These are phyloP conservation scores for Scalopus aquaticus DNA, from an alignment of 2,113 vertebrate species.

Conservation along the genomic window DNA sequence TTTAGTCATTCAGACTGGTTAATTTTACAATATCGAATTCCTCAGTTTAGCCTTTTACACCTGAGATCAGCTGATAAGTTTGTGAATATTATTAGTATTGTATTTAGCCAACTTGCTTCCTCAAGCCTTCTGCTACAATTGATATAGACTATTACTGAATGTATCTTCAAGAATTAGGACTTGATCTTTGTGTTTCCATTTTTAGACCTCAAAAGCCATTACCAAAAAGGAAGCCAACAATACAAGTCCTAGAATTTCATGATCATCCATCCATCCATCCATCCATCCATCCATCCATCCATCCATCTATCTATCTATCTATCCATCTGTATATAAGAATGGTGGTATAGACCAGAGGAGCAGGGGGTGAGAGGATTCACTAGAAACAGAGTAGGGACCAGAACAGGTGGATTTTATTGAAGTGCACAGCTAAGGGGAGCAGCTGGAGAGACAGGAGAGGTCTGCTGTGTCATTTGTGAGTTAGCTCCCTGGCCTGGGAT, in stretches of 20 bases:
- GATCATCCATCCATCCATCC: not conserved
- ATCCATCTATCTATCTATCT: no score
- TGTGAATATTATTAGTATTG: not conserved
- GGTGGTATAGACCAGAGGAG: no score
- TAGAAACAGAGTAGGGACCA: no score
- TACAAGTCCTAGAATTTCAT: not conserved
- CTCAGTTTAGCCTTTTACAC: not conserved
- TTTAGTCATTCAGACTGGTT: not conserved
- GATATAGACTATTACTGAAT: not conserved
- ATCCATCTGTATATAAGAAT: no score
- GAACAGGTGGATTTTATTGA: not conserved
- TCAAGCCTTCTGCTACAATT: not conserved
- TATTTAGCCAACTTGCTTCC: not conserved
- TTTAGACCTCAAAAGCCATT: not conserved
- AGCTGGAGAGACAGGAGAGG: no score
- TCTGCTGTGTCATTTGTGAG: no score
- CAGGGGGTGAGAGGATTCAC: no score
- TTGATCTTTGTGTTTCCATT: not conserved
- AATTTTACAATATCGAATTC: not conserved
- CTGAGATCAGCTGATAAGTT: not conserved
- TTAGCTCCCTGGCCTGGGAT: no score
- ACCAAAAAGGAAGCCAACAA: not conserved
- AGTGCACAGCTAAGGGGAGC: not conserved
- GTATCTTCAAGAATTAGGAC: not conserved
- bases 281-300: no score